Conservation (phyloP, 1,140 invertebrate species). For the Berghia stephanieae region DNA sequence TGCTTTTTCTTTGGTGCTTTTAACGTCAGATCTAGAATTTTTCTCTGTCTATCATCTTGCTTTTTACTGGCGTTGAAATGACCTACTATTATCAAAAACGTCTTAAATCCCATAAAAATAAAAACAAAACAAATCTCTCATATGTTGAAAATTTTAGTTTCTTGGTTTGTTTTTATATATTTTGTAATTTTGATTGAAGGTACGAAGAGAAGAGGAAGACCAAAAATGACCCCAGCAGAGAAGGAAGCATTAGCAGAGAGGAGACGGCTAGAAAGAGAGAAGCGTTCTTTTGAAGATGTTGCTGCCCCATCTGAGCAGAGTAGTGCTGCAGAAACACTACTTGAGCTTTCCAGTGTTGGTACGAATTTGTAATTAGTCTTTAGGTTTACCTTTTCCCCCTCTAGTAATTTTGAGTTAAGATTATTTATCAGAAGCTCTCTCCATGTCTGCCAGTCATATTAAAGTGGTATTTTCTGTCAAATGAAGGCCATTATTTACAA, state of each 20-base stretch:
- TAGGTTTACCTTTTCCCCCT: background rate
- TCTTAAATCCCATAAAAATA: background rate
- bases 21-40: no score
- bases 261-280: constrained; percentile 22
- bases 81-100: background rate
- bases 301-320: constrained; percentile 39
- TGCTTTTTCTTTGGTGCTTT: no score
- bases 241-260: constrained; percentile 19
- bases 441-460: background rate
- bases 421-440: no score
- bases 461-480: background rate
- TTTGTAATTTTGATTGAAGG: constrained; percentile 33
- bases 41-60: background rate
- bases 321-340: constrained; percentile 55
- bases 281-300: background rate
- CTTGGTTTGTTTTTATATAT: background rate
- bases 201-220: constrained; percentile 57
- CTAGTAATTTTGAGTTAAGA: background rate
- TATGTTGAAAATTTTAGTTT: constrained; percentile 5
- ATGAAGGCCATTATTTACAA: background rate
- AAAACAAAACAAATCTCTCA: background rate
- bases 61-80: no score
- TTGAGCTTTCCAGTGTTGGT: constrained; percentile 60
- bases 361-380: background rate
- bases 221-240: constrained; percentile 41